These are phyloP conservation scores for Lucilia cuprina DNA, from an alignment of 1,140 invertebrate species.

Conservation along the genomic window DNA sequence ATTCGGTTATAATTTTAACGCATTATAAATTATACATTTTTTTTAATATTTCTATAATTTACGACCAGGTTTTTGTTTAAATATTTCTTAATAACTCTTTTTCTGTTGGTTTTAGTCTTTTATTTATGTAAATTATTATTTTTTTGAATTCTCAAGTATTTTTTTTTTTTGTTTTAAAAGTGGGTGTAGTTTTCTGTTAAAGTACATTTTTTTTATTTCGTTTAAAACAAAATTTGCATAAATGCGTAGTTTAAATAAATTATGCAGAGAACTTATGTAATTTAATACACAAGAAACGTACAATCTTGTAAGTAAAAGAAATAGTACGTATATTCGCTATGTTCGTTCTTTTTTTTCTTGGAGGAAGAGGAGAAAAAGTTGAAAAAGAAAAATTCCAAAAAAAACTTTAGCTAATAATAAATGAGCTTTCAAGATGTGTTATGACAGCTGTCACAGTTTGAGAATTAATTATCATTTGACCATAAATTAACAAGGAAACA, in stretches of 20 bases:
- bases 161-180: not conserved
- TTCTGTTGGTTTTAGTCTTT: too few species aligned
- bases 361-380: too few species aligned
- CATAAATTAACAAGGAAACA: not conserved
- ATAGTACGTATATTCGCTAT: too few species aligned
- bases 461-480: slow-evolving; percentile 6
- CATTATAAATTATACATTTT: not conserved
- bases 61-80: too few species aligned
- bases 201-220: not conserved
- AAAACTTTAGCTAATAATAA: not conserved
- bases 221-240: slow-evolving; percentile 11
- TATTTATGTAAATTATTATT: too few species aligned
- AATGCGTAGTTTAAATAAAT: slow-evolving; percentile 16
- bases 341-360: too few species aligned
- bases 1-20: not conserved
- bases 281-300: not conserved
- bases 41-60: not conserved
- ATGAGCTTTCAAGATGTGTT: slow-evolving; percentile 10
- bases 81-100: too few species aligned
- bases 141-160: too few species aligned
- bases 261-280: not conserved
- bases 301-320: not conserved
- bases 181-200: not conserved
- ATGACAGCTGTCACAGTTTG: slow-evolving; percentile 25
- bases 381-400: not conserved